These are phyloP conservation scores for Neodiprion fabricii DNA, from an alignment of 1,140 invertebrate genomes.

Conservation along the genomic window DNA sequence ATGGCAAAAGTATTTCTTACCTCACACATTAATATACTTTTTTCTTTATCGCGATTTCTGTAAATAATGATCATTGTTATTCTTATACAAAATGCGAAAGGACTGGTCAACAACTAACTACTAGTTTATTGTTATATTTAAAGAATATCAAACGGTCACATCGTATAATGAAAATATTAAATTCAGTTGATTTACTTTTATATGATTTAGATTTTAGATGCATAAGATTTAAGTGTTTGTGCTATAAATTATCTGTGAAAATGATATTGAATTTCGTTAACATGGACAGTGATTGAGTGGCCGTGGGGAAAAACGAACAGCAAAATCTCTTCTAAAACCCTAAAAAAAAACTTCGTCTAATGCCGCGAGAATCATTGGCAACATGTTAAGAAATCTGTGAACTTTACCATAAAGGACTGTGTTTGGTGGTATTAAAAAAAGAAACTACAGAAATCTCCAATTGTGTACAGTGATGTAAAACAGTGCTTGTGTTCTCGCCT, in stretches of 20 bases:
- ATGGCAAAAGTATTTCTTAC: background rate
- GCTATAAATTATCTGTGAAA: conserved; percentile 14
- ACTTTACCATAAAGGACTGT: conserved; percentile 44
- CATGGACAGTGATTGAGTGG: background rate
- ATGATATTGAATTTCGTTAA: conserved; percentile 6
- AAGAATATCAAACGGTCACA: conserved; percentile 8
- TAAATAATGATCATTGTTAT: background rate
- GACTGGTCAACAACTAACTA: background rate
- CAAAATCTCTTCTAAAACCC: conserved; percentile 9
- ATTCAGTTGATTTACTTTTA: conserved; percentile 9
- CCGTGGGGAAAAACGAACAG: background rate
- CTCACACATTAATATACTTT: background rate
- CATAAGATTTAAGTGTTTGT: conserved; percentile 27
- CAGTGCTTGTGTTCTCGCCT: conserved; percentile 57
- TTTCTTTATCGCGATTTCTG: background rate
- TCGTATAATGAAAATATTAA: background rate
- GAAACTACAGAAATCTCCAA: conserved; percentile 33
- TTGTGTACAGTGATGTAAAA: conserved; percentile 60
- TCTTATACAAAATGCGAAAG: conserved; percentile 18
- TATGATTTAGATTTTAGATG: conserved; percentile 21
- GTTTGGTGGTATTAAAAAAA: conserved; percentile 45
- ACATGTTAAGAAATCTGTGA: background rate
- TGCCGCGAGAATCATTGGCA: conserved; percentile 10
- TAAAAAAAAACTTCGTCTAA: conserved; percentile 12
- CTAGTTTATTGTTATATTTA: conserved; percentile 9